phyloP scores from a whole-genome alignment of 2,113 vertebrate genomes.

The Pelmatolapia mariae region DNA sequence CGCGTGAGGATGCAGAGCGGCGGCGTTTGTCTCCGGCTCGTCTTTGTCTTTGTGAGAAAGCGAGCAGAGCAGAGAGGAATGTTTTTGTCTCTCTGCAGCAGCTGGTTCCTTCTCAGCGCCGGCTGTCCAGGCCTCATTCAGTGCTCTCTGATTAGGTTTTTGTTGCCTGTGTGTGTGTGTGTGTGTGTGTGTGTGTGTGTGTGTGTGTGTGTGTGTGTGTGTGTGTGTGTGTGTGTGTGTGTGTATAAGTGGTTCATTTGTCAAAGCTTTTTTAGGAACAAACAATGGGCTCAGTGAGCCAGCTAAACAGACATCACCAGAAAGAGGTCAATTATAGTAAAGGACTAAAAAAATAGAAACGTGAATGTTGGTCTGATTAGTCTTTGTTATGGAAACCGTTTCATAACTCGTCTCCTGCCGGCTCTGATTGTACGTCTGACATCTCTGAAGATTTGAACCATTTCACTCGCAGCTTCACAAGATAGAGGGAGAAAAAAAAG shows the following conservation, averaged over 20 bases:
- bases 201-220: not conserved
- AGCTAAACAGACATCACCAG: constrained; percentile 26
- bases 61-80: constrained; percentile 1
- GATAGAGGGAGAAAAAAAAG: not conserved
- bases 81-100: constrained; percentile 33
- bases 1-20: not conserved
- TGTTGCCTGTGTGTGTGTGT: not conserved
- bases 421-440: not conserved
- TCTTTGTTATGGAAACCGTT: constrained; percentile 25
- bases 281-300: constrained; percentile 56
- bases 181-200: constrained; percentile 13
- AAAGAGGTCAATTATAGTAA: constrained; percentile 46
- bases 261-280: constrained; percentile 31
- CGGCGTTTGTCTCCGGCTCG: not conserved
- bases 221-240: not conserved
- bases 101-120: constrained; percentile 38
- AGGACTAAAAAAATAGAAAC: not conserved
- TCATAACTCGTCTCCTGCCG: not conserved
- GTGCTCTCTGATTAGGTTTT: constrained; percentile 20
- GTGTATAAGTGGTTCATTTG: not conserved
- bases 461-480: not conserved
- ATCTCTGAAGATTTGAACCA: not conserved
- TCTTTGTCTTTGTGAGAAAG: not conserved
- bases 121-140: constrained; percentile 29
- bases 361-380: constrained; percentile 4